These are phyloP conservation scores for Chrysotoxum bicinctum DNA, from an alignment of 2,888 invertebrate genomes.

Conservation along the genomic window DNA sequence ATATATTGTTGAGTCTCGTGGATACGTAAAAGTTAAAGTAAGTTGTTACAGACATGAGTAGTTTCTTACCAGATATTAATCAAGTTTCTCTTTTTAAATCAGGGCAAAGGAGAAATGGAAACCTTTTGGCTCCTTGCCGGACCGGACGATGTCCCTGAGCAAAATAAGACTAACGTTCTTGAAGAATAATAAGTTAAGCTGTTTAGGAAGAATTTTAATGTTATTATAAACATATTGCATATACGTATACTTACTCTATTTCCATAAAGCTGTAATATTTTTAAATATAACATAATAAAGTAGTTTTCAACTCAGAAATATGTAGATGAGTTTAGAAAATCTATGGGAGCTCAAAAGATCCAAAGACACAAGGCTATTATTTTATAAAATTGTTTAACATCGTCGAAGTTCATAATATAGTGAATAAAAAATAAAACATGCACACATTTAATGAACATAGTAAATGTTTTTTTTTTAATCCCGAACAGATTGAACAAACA, in stretches of 20 bases:
- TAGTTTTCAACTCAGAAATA: no score
- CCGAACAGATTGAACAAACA: no score
- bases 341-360: no score
- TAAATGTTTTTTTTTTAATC: no score
- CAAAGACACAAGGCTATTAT: no score
- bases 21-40: slow-evolving; percentile 90
- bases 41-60: not conserved
- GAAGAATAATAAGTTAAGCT: not conserved
- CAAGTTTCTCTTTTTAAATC: not conserved
- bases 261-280: not conserved
- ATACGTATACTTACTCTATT: not conserved
- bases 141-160: slow-evolving; percentile 77
- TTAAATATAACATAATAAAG: no score
- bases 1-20: slow-evolving; percentile 87
- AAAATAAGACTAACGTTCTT: slow-evolving; percentile 13
- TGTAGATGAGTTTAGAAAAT: no score
- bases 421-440: no score
- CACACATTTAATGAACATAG: no score
- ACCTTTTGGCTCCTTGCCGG: slow-evolving; percentile 90
- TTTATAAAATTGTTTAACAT: no score
- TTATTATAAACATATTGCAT: slow-evolving; percentile 27
- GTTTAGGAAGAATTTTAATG: slow-evolving; percentile 31
- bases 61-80: not conserved
- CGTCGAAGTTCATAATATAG: no score
- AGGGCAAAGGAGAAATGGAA: slow-evolving; percentile 95